These are phyloP conservation scores for Drosophila bocki DNA, from an alignment of 1,140 invertebrate genomes.

Conservation along the genomic window DNA sequence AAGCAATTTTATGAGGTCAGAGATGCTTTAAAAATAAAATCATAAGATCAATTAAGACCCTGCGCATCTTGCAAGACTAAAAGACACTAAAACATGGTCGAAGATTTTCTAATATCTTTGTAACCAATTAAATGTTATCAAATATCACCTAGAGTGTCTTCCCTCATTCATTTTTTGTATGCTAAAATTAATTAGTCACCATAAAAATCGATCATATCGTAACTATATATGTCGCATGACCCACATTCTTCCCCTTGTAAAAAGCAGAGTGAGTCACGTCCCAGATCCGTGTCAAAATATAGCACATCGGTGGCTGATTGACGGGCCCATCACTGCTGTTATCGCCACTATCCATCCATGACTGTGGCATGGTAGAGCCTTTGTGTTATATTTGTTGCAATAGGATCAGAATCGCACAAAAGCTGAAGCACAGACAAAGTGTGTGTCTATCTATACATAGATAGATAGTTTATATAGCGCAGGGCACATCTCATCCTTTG, in stretches of 20 bases:
- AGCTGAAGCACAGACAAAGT: slow-evolving; percentile 14
- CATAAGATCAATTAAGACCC: no score
- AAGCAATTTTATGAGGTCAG: no score
- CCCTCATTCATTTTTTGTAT: not conserved
- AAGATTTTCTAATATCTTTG: no score
- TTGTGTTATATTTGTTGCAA: slow-evolving; percentile 36
- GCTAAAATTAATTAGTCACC: slow-evolving; percentile 5
- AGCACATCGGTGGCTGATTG: slow-evolving; percentile 33
- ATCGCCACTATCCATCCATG: slow-evolving; percentile 35
- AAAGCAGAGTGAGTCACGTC: slow-evolving; percentile 6
- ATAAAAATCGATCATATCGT: not conserved
- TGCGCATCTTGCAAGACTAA: no score
- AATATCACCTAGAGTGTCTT: not conserved
- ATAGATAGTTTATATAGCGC: slow-evolving; percentile 4
- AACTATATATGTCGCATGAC: slow-evolving; percentile 9
- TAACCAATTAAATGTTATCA: not conserved
- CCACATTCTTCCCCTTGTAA: slow-evolving; percentile 5
- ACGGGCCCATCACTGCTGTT: slow-evolving; percentile 24
- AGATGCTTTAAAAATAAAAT: no score
- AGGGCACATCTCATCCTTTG: slow-evolving; percentile 30
- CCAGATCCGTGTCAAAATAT: slow-evolving; percentile 34
- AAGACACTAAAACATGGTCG: no score
- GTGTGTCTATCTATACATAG: not conserved
- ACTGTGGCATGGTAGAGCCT: slow-evolving; percentile 4
- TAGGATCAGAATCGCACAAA: slow-evolving; percentile 45